Evolutionary conservation across 2,113 vertebrate species (phyloP), one percentile per base, ranked within the genome.

Genomic region (Hyla sarda): DNA sequence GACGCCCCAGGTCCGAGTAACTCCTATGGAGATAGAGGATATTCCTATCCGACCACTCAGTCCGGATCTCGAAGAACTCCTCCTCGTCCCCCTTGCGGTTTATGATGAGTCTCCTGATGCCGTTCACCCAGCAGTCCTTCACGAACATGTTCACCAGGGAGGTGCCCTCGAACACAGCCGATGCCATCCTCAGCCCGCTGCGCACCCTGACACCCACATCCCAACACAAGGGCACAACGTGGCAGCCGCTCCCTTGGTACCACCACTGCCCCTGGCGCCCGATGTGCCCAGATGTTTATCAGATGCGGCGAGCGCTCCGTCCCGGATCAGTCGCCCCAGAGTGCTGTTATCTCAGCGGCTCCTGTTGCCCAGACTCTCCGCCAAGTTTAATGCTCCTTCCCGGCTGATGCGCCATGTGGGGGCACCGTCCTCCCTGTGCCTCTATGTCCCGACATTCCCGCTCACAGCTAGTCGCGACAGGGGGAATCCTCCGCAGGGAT

Each of bases 61-160:
- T 97, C 91, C 98, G 89, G 90, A 98, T 97, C 94, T 99, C 97
- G 91, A 96, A 98, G 80, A 99, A 98, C 88, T 99, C 96, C 93
- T 98, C 97, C 91, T 99, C 97, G 91, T 97, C 96, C 1, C 96
- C 97, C 89, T 91, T 92, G 85, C 95, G 93, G 92, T 92, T 96
- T 91, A 99, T 96, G 90, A 98, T 94, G 83, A 99, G 96, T 60
- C 96, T 90, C 81, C 98, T 95, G 91, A 98, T 93, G 28, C 98
- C 98, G 94, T 99, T 99, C 87, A 99, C 97, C 98, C 98, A 99
- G 93, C 97, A 98, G 92, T 96, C 97, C 89, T 96, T 95, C 88
- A 99, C 97, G 89, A 95, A 99, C 97, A 99, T 99, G 93, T 99
- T 99, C 91, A 97, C 97, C 90, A 98, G 95, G 85, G 97, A 99